Base-by-base conservation (phyloP, 2,113 vertebrate species). In the Odocoileus virginianus region DNA sequence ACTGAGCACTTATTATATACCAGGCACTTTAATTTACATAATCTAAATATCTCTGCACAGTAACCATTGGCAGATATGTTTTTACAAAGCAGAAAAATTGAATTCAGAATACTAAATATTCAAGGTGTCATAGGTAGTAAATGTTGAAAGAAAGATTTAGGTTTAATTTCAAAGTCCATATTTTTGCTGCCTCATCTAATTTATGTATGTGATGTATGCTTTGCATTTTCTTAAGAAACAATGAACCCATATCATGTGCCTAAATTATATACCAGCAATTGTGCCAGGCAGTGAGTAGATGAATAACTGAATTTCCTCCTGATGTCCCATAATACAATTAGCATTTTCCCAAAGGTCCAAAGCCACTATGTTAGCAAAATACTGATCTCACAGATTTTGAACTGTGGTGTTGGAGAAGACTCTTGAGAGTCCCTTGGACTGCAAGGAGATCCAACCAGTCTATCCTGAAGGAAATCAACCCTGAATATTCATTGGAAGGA, bases 211-310 rank as follows among this genome's bases (percentile, higher is more conserved):
- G 33, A 10, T 28, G 23, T 36, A 33, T 5, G 12, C 1, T 81
- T 94, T 89, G 55, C 47, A 85, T 74, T 94, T 79, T 88, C n/a
- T 91, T 52, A 88, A 96, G 50, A 92, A 91, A 71, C 54, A 50
- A 47, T 57, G 23, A 82, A 2, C 15, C 25, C 2, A 64, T 76
- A 30, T 71, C 30, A n/a, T 6, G 3, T 61, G 2, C 5, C 67
- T 74, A 88, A 93, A 67, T 61, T 93, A 43, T 64, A 2, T 43
- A 4, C 17, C 33, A 54, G 27, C 78, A 92, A 54, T 86, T 81
- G 19, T 4, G 28, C 7, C 13, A 82, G 30, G 2, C 45, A 3
- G 2, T 71, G 11, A 9, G 7, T 67, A n/a, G 6, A 2, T 93
- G 4, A 83, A 90, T 28, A 14, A 36, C 28, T 89, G n/a, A 6